A percentile compares a stretch with the other conserved stretches of the same genome.
These are phyloP conservation scores for Peucedramus taeniatus DNA, from an alignment of 2,113 vertebrate species.

Conservation along the genomic window DNA sequence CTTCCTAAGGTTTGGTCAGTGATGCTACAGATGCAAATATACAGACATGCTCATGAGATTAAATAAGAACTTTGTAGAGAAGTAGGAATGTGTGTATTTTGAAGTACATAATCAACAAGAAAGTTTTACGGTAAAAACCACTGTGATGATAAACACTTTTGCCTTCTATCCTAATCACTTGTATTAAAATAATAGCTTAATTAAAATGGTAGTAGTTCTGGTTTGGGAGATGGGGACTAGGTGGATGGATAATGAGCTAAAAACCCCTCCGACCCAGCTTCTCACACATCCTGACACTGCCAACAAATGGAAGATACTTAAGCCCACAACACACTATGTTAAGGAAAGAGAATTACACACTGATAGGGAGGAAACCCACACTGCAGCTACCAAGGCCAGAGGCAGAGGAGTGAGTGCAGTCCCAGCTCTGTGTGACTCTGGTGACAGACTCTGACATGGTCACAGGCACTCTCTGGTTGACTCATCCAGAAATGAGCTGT, in stretches of 20 bases:
- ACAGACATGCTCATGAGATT: not conserved
- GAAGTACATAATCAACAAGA: not conserved
- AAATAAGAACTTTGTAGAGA: not conserved
- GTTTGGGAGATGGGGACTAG: not conserved
- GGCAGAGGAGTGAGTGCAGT: not conserved
- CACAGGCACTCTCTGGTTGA: not conserved
- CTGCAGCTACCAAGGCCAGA: not conserved
- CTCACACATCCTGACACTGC: not conserved
- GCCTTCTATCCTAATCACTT: not conserved
- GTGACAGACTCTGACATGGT: not conserved
- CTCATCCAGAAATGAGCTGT: not conserved
- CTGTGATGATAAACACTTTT: not conserved
- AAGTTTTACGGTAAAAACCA: not conserved
- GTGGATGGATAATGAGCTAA: not conserved
- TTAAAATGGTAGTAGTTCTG: not conserved
- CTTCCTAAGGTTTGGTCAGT: not conserved
- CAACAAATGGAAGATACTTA: not conserved
- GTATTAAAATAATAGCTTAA: not conserved
- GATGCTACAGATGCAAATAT: not conserved
- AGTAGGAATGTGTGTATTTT: not conserved
- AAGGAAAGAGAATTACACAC: not conserved
- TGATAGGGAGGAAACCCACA: not conserved
- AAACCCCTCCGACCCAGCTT: not conserved
- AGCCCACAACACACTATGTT: not conserved
- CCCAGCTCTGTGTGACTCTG: not conserved